phyloP scores from a whole-genome alignment of 2,113 vertebrate genomes.

The Arothron firmamentum region DNA sequence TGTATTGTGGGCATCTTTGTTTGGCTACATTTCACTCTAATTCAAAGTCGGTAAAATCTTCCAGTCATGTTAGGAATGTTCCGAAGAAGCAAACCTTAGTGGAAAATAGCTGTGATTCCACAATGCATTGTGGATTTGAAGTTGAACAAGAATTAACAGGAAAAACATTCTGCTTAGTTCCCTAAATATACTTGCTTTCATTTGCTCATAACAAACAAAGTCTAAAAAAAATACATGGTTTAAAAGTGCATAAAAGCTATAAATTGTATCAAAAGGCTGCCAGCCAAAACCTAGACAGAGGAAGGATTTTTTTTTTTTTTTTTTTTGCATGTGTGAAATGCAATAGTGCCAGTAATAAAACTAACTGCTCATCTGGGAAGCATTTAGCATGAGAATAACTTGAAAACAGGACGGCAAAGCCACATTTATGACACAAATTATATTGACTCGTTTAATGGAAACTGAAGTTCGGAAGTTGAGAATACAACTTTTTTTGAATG shows the following conservation, averaged over 20 bases:
- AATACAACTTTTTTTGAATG: no score
- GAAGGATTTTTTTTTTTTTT: conserved; percentile 5
- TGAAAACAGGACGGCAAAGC: not conserved
- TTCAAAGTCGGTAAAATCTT: conserved; percentile 71
- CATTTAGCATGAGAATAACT: not conserved
- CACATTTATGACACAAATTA: not conserved
- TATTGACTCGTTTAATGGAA: no score
- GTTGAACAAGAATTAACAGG: not conserved
- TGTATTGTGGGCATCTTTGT: conserved; percentile 51
- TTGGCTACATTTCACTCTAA: conserved; percentile 76
- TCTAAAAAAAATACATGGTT: no score
- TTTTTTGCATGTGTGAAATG: not conserved
- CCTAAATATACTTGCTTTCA: not conserved
- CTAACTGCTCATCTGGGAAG: not conserved
- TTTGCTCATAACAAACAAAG: not conserved
- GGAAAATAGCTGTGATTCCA: conserved; percentile 27
- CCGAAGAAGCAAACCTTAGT: not conserved
- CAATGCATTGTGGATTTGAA: conserved; percentile 4
- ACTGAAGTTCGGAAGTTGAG: no score
- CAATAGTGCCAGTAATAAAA: not conserved
- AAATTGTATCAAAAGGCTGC: not conserved
- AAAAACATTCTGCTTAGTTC: not conserved
- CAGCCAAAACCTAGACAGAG: not conserved
- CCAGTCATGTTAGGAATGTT: conserved; percentile 66
- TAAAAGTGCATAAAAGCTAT: not conserved